These are phyloP conservation scores for Amphipyra tragopoginis DNA, from an alignment of 2,888 invertebrate genomes.

Conservation along the genomic window DNA sequence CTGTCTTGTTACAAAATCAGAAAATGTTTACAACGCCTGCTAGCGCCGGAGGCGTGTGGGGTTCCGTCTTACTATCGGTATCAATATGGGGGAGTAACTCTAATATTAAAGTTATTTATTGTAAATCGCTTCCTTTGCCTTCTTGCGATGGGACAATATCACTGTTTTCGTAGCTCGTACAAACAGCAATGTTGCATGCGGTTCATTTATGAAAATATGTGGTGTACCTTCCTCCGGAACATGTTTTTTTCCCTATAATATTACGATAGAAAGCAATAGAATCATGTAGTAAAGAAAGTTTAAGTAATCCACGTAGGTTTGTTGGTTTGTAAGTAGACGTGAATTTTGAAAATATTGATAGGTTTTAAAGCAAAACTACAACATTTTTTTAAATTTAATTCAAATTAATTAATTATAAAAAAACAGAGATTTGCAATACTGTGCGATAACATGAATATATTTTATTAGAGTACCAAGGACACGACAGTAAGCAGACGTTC, in stretches of 20 bases:
- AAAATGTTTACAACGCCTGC: constrained; percentile 75
- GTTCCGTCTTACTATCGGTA: constrained; percentile 84
- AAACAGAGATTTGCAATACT: constrained; percentile 17
- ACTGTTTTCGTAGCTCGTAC: constrained; percentile 54
- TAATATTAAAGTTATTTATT: constrained; percentile 89
- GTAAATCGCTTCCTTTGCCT: constrained; percentile 85
- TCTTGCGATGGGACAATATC: constrained; percentile 76
- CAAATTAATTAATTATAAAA: constrained; percentile 1
- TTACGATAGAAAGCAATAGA: too few relatives aligned
- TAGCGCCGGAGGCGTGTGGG: constrained; percentile 82
- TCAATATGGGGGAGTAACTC: constrained; percentile 86
- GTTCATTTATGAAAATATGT: constrained; percentile 19
- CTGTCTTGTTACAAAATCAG: not conserved
- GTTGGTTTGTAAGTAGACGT: too few relatives aligned
- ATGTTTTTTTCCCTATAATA: too few relatives aligned
- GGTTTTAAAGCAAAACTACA: too few relatives aligned
- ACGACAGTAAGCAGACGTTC: constrained; percentile 86
- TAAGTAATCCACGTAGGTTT: too few relatives aligned
- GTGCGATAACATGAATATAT: constrained; percentile 53
- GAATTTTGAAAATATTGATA: too few relatives aligned
- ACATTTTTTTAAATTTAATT: not conserved
- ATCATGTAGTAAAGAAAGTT: too few relatives aligned
- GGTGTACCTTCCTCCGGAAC: not conserved
- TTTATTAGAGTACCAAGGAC: constrained; percentile 60
- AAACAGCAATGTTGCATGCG: constrained; percentile 35